Base-by-base conservation (phyloP, 1,140 invertebrate genomes). In the Bombus superbus region DNA sequence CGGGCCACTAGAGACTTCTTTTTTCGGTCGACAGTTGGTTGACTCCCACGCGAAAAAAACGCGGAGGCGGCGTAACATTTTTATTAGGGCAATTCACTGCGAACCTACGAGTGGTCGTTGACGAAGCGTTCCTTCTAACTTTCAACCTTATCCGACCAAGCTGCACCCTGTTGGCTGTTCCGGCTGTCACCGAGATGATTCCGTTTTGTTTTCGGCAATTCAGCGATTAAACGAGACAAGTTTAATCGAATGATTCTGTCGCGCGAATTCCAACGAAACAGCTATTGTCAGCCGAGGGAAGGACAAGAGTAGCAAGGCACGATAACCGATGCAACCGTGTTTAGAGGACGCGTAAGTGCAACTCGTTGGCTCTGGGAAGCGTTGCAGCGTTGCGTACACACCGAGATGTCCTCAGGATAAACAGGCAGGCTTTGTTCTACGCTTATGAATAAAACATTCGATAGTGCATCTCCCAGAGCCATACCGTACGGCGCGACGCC, bases 361-460 rank as follows among this genome's bases (percentile, higher is more conserved):
- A 73, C 88, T 73, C 64, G 85, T 68, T 66, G 83, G 18, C 89
- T 88, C 86, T 91, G 90, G 89, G 90, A 91, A 91, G 84, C 89
- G 84, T 35, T 77, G 88, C 86, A 77, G 82, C 89, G 87, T 92
- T 92, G 89, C 87, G 83, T 92, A 87, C 86, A 91, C 85, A 86
- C 82, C 71, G 89, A 95, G 94, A 95, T 95, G 94, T 95, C 94
- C 94, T 94, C 94, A 92, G 91, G 94, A 95, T 94, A 94, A 95
- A 92, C 91, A 90, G 86, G 90, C 93, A 90, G 93, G 93, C 94
- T 95, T 95, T 95, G 94, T 95, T 95, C 92, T 92, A 89, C 86
- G 79, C 92, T 95, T 93, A 95, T 95, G 94, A 95, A 95, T 95
- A 95, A 95, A 95, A 95, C 94, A 95, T 95, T 94, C 94, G 94